Base-by-base conservation (phyloP, 2,113 vertebrate species). In the Geococcyx californianus region DNA sequence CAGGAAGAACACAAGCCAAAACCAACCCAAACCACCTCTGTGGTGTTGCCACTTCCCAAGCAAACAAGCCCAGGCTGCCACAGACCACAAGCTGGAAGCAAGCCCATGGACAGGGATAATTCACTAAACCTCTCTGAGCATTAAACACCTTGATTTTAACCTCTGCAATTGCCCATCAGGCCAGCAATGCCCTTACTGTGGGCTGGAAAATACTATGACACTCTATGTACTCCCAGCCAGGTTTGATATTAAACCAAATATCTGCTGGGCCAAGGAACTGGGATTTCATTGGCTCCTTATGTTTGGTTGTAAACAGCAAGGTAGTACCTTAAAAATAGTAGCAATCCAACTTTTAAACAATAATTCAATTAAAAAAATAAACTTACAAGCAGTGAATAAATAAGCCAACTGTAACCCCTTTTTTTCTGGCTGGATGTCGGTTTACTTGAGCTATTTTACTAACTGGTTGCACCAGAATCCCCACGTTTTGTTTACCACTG, bases 241-340 rank as follows among this genome's bases (percentile, higher is more conserved):
- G 66, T 74, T 91, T 66, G 73, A 59, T 67, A 28, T 63, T 31
- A 63, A 70, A 62, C 14, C 72, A 66, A 77, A 23, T 20, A 54
- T 31, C 63, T 25, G 18, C 66, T 52, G 49, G 29, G 54, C 29
- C 34, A 36, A 45, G 29, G 42, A 8, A 16, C 40, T 20, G 63
- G 38, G 28, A 63, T 54, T 66, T 44, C 49, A 21, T 9, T 1
- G 0, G 42, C 52, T 45, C 2, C 3, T 5, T 0, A 0, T 2
- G 18, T 7, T 58, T 73, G 63, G 16, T 23, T 45, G 15, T 16
- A 74, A 67, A 54, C 45, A 79, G 60, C 20, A 21, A 49, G 58
- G 54, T 47, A 28, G 16, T 21, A 28, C 67, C 36, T 68, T 29
- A 52, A 64, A 90, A 49, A 3, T 0, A 2, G 3, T 9, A 76